Evolutionary conservation across 2,797 vertebrate genomes (phyloP).

Genomic region (Acrocephalus scirpaceus): DNA sequence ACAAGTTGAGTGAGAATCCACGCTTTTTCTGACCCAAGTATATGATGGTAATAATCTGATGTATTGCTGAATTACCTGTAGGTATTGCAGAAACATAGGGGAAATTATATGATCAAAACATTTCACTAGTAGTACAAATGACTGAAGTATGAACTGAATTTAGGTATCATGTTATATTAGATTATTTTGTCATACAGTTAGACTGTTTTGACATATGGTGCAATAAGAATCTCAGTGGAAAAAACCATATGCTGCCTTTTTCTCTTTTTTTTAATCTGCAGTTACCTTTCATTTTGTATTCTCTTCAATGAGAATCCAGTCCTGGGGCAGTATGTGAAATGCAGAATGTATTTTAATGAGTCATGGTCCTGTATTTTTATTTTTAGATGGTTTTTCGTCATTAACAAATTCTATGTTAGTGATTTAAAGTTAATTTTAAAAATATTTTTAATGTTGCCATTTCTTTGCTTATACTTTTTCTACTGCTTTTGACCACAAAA

Average conservation of each 20-base stretch:
- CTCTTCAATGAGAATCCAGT: background rate
- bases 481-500: background rate
- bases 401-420: background rate
- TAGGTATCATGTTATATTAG: background rate
- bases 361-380: background rate
- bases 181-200: background rate
- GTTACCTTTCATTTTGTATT: background rate
- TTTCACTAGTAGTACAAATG: background rate
- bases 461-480: background rate
- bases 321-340: background rate
- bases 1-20: background rate
- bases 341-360: background rate
- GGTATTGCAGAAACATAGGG: background rate
- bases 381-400: background rate
- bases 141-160: background rate
- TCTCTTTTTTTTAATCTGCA: background rate
- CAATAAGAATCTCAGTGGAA: background rate
- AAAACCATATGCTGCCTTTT: background rate
- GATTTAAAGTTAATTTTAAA: background rate
- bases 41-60: background rate
- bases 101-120: background rate
- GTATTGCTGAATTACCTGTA: background rate
- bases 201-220: background rate
- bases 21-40: background rate
- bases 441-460: background rate